Conservation (phyloP, 2,888 invertebrate genomes). For the Cheilosia impressa region DNA sequence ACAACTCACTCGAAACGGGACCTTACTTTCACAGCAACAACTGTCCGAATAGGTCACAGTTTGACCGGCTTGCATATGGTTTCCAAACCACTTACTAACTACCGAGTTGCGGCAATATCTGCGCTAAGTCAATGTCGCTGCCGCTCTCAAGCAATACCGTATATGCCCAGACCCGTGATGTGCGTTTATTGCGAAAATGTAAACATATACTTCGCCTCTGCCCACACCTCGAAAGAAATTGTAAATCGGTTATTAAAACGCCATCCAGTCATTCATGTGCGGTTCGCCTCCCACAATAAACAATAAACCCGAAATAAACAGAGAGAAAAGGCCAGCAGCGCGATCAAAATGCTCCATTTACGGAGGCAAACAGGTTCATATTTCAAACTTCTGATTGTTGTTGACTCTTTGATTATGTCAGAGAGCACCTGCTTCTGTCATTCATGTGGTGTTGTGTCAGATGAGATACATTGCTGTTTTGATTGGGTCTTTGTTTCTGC, state of each 20-base stretch:
- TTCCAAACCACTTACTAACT: neutral
- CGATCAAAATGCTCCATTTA: slow-evolving; percentile 19
- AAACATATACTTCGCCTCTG: neutral
- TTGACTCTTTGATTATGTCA: slow-evolving; percentile 24
- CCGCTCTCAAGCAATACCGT: neutral
- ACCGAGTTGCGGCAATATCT: neutral
- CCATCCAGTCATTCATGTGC: neutral
- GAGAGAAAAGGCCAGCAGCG: neutral
- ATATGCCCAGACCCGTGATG: neutral
- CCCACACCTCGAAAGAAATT: neutral
- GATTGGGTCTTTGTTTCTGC: neutral
- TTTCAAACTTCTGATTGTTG: slow-evolving; percentile 8
- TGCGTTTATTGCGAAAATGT: neutral
- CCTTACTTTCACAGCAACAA: too few species aligned
- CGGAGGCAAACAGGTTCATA: slow-evolving; percentile 30
- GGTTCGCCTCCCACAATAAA: neutral
- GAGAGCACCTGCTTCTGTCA: slow-evolving; percentile 31
- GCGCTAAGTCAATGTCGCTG: neutral
- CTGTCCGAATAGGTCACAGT: too few species aligned
- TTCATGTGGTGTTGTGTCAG: neutral
- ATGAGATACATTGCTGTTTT: neutral
- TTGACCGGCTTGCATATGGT: too few species aligned
- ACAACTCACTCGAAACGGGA: too few species aligned
- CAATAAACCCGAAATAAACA: neutral
- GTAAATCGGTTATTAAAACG: neutral